Percentiles rank a stretch among this genome's conserved stretches.
phyloP scores from a whole-genome alignment of 2,797 vertebrate genomes.

The Sphaeramia orbicularis region DNA sequence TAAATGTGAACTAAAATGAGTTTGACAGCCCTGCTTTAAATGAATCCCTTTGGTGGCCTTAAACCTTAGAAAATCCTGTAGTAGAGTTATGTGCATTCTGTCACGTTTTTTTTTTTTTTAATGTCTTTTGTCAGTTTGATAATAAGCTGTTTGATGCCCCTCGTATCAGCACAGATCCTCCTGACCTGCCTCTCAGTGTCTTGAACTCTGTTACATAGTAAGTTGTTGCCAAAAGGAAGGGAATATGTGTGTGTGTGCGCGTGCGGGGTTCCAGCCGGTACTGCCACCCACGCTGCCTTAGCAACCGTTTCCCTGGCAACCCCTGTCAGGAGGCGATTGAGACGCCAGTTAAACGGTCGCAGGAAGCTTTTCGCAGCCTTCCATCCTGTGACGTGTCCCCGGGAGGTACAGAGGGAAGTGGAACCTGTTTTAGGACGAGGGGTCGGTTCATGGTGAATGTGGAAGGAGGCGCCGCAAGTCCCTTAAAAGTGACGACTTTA shows the following conservation, averaged over 20 bases:
- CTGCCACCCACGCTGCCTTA: constrained; percentile 76
- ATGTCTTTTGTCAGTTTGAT: constrained; percentile 2
- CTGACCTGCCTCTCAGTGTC: background rate
- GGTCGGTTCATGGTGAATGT: constrained; percentile 24
- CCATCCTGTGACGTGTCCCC: constrained; percentile 48
- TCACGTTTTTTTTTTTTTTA: background rate
- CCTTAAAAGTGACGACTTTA: constrained; percentile 8
- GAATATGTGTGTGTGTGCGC: constrained; percentile 15
- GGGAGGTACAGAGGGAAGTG: constrained; percentile 23
- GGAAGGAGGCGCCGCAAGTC: background rate
- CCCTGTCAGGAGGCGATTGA: constrained; percentile 70
- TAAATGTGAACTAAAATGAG: too few species aligned
- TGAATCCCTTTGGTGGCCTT: background rate
- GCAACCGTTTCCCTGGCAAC: constrained; percentile 85
- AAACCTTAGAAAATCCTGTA: constrained; percentile 15
- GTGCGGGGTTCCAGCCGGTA: constrained; percentile 55
- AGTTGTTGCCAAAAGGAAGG: constrained; percentile 55
- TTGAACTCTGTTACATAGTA: constrained; percentile 50
- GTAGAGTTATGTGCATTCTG: background rate
- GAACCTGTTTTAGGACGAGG: constrained; percentile 8
- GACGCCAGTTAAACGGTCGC: constrained; percentile 64
- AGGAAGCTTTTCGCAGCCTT: constrained; percentile 66
- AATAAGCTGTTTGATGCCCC: constrained; percentile 10
- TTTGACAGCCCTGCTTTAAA: too few species aligned
- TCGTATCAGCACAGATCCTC: constrained; percentile 15